Evolutionary conservation across 2,113 vertebrate species (phyloP).

Genomic region (Sceloporus undulatus): DNA sequence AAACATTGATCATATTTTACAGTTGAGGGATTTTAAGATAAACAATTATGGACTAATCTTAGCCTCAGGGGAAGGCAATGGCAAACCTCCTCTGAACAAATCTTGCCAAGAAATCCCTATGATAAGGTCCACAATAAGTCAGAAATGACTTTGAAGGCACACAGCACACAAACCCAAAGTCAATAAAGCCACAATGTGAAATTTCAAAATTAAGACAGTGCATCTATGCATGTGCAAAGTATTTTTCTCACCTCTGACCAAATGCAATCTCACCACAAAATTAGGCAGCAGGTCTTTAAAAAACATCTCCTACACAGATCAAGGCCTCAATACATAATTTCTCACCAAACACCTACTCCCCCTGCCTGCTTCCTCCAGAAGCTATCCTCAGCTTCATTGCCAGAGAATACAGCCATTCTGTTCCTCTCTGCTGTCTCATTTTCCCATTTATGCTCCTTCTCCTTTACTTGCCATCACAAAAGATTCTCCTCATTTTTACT

Average conservation of each 20-base stretch:
- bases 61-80: too few relatives aligned
- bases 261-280: not conserved
- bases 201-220: not conserved
- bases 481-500: not conserved
- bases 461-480: not conserved
- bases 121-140: too few relatives aligned
- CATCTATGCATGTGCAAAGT: not conserved
- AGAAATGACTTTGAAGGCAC: too few relatives aligned
- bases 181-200: not conserved
- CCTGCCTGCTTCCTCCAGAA: not conserved
- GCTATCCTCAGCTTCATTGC: not conserved
- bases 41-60: not conserved
- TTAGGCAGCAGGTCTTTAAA: not conserved
- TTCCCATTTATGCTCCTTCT: not conserved
- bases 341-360: not conserved
- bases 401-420: not conserved
- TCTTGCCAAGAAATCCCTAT: too few relatives aligned
- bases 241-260: not conserved
- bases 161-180: too few relatives aligned
- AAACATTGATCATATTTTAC: not conserved
- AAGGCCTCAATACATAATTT: not conserved
- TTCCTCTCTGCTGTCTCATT: not conserved
- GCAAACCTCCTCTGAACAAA: too few relatives aligned
- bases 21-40: not conserved
- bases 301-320: not conserved